Evolutionary conservation across 2,113 vertebrate species (phyloP), one percentile per base, ranked within the genome.

Genomic region (Microtus pennsylvanicus): DNA sequence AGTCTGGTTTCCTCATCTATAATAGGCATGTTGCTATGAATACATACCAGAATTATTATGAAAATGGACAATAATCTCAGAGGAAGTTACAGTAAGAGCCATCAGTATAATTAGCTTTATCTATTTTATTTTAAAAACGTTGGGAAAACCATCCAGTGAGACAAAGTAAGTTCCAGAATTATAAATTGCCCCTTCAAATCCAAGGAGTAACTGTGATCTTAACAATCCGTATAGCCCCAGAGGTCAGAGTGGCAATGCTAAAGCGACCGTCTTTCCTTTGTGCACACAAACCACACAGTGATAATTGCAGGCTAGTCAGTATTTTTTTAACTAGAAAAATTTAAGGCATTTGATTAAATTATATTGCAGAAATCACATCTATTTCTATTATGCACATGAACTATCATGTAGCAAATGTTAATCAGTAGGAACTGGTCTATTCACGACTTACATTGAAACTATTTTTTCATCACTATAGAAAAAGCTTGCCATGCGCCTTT

Each of bases 241-340:
- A 92, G 88, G 69, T 94, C 81, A 89, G 77, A 82, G 89, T 3
- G 12, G 74, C 90, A 87, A 70, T n/a, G 47, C 65, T 61, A 93
- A 77, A 90, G 75, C 88, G 26, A 90, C 93, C 86, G 50, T 78
- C 78, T 96, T 86, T 28, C 19, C 67, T 96, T 96, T 97, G 87
- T 95, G 42, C 35, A 22, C 21, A 96, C 72, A 94, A 97, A 80
- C 77, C 78, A 89, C 96, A 97, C 96, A 95, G 95, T 63, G 96
- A 97, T 97, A 98, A 98, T 93, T 98, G 95, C 42, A 97, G 93
- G 95, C 61, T 96, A 97, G 97, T 97, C 96, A 97, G 77, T 38
- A 11, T 63, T 76, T 45, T 89, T 75, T 94, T 95, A 10, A 42
- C 91, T 88, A 75, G 52, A 78, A 96, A 91, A 87, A 83, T 45